Evolutionary conservation across 64 coral and sea anemone genomes (phyloP).

Genomic region (Montipora capricornis): DNA sequence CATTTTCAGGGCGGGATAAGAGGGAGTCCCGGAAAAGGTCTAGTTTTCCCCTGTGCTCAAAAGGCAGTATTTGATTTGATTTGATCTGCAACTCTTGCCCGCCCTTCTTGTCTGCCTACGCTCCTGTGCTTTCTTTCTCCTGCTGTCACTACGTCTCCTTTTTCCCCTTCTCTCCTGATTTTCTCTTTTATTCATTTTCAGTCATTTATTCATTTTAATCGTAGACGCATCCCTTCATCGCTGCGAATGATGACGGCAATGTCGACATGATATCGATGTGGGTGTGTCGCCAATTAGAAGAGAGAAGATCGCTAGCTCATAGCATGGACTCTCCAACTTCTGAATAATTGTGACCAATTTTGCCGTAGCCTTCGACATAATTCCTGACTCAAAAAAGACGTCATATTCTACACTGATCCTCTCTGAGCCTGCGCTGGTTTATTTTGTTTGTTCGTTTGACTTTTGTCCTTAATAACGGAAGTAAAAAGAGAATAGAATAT

Average conservation of each 20-base stretch:
- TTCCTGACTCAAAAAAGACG: no score
- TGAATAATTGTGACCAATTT: background rate
- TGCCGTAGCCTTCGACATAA: no score
- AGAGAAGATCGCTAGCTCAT: slow-evolving; percentile 76
- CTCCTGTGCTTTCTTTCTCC: background rate
- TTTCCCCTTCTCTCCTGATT: background rate
- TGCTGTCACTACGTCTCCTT: background rate
- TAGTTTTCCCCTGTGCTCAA: no score
- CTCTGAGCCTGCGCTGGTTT: no score
- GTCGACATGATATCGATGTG: slow-evolving; percentile 93
- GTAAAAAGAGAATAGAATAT: no score
- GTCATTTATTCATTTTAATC: background rate
- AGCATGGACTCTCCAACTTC: slow-evolving; percentile 88
- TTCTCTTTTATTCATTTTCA: background rate
- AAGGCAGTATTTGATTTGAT: no score
- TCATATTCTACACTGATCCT: no score
- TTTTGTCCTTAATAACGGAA: no score
- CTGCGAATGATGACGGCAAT: slow-evolving; percentile 87
- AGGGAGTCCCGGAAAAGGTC: no score
- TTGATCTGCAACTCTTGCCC: no score
- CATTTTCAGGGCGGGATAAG: no score
- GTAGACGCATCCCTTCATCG: slow-evolving; percentile 83
- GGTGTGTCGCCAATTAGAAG: slow-evolving; percentile 93
- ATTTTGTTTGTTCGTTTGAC: no score
- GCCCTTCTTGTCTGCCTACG: background rate